Evolutionary conservation across 2,113 vertebrate species (phyloP), one percentile per base, ranked within the genome.

Genomic region (Chaetodon auriga): DNA sequence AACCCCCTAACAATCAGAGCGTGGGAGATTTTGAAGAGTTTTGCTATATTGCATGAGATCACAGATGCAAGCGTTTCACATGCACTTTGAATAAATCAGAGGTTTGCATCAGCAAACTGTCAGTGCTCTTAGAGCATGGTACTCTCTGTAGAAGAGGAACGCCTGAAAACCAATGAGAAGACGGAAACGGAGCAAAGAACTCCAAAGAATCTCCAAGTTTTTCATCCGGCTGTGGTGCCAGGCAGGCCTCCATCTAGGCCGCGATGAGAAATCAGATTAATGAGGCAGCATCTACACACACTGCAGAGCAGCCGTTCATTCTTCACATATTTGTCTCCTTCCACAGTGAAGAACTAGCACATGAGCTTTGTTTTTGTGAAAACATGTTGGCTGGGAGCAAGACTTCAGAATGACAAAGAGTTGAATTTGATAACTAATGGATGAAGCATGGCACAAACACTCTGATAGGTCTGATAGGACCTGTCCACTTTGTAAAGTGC

Each of bases 231-330:
- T 49, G 30, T 57, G 30, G n/a, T 54, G 38, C 53, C 35, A 14
- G 54, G 9, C 10, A 46, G 51, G 30, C 75, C 77, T 82, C 80
- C 58, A 75, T 84, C 78, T 30, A 36, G 25, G 5, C 38, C 18
- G 2, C 64, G 15, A 57, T 3, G 6, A 49, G 19, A 76, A 84
- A 72, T 80, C 72, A 19, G 41, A 88, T 88, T 75, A 88, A 77
- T 75, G 75, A 82, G 57, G 53, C 62, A 49, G 55, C 81, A 63
- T 43, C 62, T 80, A 43, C 70, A 43, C 51, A 36, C 51, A 38
- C 11, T 36, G 30, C 49, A 19, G 21, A 19, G 6, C 68, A 30
- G 60, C 45, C 48, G 18, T 58, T 75, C 55, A 76, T 75, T 83
- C 73, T 66, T 79, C 66, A 12, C 13, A 70, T 61, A 58, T 62